Conservation (phyloP, 2,797 vertebrate species). For the Myripristis jacobus region DNA sequence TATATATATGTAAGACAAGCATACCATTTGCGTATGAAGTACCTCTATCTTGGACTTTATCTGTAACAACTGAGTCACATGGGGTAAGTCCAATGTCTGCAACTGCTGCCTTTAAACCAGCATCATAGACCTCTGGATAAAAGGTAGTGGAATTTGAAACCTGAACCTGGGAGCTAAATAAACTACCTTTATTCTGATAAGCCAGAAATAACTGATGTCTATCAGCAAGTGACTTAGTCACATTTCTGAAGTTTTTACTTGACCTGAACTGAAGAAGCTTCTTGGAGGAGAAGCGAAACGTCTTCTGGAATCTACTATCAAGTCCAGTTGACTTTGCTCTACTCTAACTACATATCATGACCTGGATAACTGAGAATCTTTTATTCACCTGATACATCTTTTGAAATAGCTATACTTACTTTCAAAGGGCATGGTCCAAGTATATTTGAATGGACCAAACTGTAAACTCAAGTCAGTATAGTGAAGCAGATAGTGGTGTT, state of each 20-base stretch:
- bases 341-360: no score
- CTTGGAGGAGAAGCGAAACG: no score
- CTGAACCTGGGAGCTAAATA: conserved; percentile 39
- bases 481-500: conserved; percentile 51
- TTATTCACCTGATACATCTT: conserved; percentile 42
- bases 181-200: conserved; percentile 19
- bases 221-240: conserved; percentile 37
- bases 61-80: conserved; percentile 14
- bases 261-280: no score
- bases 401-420: conserved; percentile 43
- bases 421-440: conserved; percentile 49
- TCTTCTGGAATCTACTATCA: no score
- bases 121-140: conserved; percentile 39
- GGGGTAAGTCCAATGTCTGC: conserved; percentile 7
- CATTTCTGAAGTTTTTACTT: conserved; percentile 52
- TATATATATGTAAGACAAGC: conserved; percentile 29
- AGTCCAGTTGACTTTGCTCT: no score
- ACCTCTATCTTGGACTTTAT: background rate
- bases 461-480: conserved; percentile 47
- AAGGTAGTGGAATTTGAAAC: conserved; percentile 33
- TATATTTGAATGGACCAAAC: conserved; percentile 50
- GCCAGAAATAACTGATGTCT: conserved; percentile 25
- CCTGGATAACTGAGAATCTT: no score
- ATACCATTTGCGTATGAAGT: conserved; percentile 41
- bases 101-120: conserved; percentile 29